Evolutionary conservation across 2,113 vertebrate species (phyloP).

Genomic region (Antennarius striatus): DNA sequence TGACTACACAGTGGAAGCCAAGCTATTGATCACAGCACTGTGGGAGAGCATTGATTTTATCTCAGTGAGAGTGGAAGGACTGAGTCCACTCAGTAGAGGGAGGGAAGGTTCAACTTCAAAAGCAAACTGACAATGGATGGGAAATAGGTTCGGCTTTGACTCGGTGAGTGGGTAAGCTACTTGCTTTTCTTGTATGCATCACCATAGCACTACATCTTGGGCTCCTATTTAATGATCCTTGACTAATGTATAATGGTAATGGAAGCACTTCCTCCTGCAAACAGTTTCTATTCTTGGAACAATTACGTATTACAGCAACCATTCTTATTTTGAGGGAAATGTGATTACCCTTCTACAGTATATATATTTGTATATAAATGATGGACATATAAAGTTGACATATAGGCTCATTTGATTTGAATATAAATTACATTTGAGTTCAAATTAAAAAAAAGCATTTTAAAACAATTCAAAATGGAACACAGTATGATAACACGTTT

Average conservation of each 20-base stretch:
- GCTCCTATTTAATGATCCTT: not conserved
- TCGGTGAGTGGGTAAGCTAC: slow-evolving; percentile 25
- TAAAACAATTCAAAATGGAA: too few relatives aligned
- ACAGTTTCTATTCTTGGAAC: too few relatives aligned
- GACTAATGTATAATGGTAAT: slow-evolving; percentile 3
- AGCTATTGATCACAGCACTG: slow-evolving; percentile 59
- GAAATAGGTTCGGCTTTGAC: slow-evolving; percentile 43
- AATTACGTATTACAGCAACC: too few relatives aligned
- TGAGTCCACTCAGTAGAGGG: slow-evolving; percentile 40
- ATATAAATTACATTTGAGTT: too few relatives aligned
- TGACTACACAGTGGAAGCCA: slow-evolving; percentile 33
- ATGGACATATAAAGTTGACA: too few relatives aligned
- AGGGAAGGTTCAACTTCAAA: slow-evolving; percentile 31
- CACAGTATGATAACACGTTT: too few relatives aligned
- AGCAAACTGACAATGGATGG: slow-evolving; percentile 33
- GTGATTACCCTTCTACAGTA: too few relatives aligned
- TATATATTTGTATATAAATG: too few relatives aligned
- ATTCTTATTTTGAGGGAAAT: too few relatives aligned
- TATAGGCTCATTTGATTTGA: too few relatives aligned
- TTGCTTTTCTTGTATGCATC: slow-evolving; percentile 25
- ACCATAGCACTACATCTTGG: slow-evolving; percentile 7
- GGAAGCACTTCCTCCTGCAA: too few relatives aligned
- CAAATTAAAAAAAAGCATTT: too few relatives aligned
- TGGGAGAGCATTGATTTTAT: slow-evolving; percentile 63
- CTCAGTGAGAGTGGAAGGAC: slow-evolving; percentile 47